These are phyloP conservation scores for Reticulitermes speratus DNA, from an alignment of 1,140 invertebrate genomes.

Conservation along the genomic window DNA sequence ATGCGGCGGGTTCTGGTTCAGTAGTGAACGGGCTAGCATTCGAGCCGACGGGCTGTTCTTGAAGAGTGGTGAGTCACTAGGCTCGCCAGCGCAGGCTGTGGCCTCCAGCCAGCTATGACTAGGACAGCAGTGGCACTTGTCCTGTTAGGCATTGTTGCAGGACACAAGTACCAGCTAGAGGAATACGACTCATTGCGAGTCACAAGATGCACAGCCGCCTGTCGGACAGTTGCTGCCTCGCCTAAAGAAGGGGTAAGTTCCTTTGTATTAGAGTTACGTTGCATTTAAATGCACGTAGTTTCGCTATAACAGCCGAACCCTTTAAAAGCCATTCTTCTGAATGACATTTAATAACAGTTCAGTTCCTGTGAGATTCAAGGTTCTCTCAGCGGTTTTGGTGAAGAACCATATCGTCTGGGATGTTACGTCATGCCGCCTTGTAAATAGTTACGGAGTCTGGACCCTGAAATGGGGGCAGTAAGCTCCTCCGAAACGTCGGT, in stretches of 20 bases:
- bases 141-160: not conserved
- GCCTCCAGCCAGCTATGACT: not conserved
- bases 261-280: too few relatives aligned
- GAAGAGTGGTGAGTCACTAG: not conserved
- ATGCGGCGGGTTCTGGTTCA: not conserved
- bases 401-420: too few relatives aligned
- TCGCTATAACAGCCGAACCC: too few relatives aligned
- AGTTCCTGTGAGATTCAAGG: too few relatives aligned
- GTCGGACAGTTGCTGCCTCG: constrained; percentile 26
- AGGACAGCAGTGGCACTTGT: not conserved
- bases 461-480: too few relatives aligned
- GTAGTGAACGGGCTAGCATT: not conserved
- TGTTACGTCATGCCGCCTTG: too few relatives aligned
- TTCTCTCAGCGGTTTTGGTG: too few relatives aligned
- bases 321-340: too few relatives aligned
- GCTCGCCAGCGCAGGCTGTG: not conserved
- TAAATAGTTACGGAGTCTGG: too few relatives aligned
- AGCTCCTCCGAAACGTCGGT: too few relatives aligned
- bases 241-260: not conserved
- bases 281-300: too few relatives aligned
- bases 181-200: constrained; percentile 19
- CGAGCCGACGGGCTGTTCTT: not conserved
- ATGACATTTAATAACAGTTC: too few relatives aligned
- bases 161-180: not conserved
- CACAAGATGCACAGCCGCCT: constrained; percentile 42